phyloP scores from a whole-genome alignment of 2,113 vertebrate genomes.

The Fulica atra region DNA sequence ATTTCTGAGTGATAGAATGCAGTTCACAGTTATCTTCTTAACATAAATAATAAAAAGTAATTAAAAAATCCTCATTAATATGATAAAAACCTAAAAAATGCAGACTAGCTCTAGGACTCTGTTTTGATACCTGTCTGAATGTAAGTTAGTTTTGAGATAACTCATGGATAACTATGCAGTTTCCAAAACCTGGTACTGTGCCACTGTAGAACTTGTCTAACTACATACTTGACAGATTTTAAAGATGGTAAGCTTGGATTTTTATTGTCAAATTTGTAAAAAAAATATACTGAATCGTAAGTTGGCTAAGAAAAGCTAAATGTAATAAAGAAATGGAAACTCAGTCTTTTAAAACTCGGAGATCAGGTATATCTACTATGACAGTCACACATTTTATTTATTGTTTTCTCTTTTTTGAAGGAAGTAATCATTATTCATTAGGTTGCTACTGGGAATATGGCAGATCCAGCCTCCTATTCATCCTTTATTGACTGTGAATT shows the following conservation, averaged over 20 bases:
- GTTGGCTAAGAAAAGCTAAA: neutral
- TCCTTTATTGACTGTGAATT: neutral
- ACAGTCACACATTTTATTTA: neutral
- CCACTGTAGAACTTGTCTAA: neutral
- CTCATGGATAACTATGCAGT: neutral
- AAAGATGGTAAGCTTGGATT: neutral
- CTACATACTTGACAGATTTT: neutral
- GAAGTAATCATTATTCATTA: neutral
- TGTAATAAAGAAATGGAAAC: neutral
- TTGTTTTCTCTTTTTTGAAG: neutral
- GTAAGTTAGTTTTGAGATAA: neutral
- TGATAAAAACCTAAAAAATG: neutral
- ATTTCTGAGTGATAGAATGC: neutral
- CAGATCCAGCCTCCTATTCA: neutral
- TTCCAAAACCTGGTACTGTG: neutral
- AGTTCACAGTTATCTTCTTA: neutral
- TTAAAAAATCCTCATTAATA: neutral
- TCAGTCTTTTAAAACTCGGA: neutral
- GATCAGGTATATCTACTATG: neutral
- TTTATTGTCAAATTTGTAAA: neutral
- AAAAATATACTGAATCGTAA: neutral
- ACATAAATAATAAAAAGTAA: neutral
- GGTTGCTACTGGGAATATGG: neutral
- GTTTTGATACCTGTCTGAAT: neutral
- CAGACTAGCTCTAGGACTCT: neutral